Evolutionary conservation across 2,113 vertebrate species (phyloP), one percentile per base, ranked within the genome.

Genomic region (Vulpes lagopus): DNA sequence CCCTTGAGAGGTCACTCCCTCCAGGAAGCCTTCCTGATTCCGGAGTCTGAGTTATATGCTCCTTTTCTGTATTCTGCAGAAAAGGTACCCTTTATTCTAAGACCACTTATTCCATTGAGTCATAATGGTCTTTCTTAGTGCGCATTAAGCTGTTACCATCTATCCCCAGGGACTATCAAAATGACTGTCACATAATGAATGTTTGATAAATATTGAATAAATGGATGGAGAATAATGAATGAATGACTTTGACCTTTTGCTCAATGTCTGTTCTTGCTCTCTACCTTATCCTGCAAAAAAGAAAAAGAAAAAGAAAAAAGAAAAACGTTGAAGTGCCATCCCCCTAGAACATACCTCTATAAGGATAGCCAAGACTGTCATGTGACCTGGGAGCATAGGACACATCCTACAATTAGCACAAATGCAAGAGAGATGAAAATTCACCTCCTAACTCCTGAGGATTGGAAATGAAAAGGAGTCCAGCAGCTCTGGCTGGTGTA

Each of bases 371-470:
- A n/a, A 49, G 25, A 69, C 79, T 51, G 14, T 10, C 60, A 0
- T 85, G 51, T 67, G 71, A 27, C 53, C 62, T 27, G 22, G 43
- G 53, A 78, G 2, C 11, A 15, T 1, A 9, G 35, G 55, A 74
- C 32, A 38, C 30, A 32, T 60, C 22, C 3, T 38, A 27, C 5
- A 7, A 2, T 35, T 32, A 27, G 7, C 25, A 64, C 11, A 73
- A 12, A 38, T 76, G n/a, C 4, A 8, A 60, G 35, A 94, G 30
- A 80, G 27, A 60, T 23, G 85, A 74, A 89, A 73, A n/a, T 8
- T 57, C 8, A n/a, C 53, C 73, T 22, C 15, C 6, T 32, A 2
- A 14, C 0, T 32, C 82, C 15, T 0, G 0, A 32, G 10, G n/a
- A 1, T 30, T 16, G 22, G 71, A 27, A 38, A 10, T 65, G 60